A percentile compares a stretch with the other conserved stretches of the same genome.
Conservation (phyloP, 2,888 invertebrate genomes). For the Callinectes sapidus region DNA sequence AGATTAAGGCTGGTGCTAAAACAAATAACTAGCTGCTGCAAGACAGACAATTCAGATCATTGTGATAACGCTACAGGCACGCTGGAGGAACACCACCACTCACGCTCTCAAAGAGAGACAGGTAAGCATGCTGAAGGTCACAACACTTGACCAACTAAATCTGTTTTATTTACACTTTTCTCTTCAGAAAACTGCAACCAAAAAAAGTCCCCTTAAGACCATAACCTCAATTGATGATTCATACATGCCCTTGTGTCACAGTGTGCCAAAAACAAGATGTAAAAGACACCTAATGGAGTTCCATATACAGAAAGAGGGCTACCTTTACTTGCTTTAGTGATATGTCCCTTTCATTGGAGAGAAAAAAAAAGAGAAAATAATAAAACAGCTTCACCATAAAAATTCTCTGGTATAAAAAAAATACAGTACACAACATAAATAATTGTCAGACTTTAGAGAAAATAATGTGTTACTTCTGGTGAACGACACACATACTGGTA, state of each 20-base stretch:
- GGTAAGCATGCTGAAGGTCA: constrained; percentile 29
- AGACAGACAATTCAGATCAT: constrained; percentile 47
- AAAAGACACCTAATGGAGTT: neutral
- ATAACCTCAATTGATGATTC: neutral
- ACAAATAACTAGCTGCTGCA: constrained; percentile 30
- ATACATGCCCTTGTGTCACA: constrained; percentile 11
- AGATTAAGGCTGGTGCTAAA: constrained; percentile 12
- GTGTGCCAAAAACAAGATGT: constrained; percentile 27
- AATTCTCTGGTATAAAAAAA: constrained; percentile 39
- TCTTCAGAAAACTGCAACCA: constrained; percentile 30
- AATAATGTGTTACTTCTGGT: constrained; percentile 41
- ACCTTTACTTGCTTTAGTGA: constrained; percentile 45
- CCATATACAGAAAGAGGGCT: neutral
- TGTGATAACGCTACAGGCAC: constrained; percentile 52
- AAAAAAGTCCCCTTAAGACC: neutral
- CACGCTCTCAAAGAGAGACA: constrained; percentile 12
- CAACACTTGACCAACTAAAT: constrained; percentile 6
- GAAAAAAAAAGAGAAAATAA: neutral
- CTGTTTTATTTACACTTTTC: constrained; percentile 52
- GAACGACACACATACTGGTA: constrained; percentile 1
- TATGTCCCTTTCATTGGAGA: constrained; percentile 57
- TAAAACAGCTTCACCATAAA: constrained; percentile 41
- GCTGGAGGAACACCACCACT: constrained; percentile 34
- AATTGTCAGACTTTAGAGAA: constrained; percentile 35
- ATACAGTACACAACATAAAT: constrained; percentile 41